These are phyloP conservation scores for Triplophysa bombifrons DNA, from an alignment of 2,797 vertebrate genomes.

Conservation along the genomic window DNA sequence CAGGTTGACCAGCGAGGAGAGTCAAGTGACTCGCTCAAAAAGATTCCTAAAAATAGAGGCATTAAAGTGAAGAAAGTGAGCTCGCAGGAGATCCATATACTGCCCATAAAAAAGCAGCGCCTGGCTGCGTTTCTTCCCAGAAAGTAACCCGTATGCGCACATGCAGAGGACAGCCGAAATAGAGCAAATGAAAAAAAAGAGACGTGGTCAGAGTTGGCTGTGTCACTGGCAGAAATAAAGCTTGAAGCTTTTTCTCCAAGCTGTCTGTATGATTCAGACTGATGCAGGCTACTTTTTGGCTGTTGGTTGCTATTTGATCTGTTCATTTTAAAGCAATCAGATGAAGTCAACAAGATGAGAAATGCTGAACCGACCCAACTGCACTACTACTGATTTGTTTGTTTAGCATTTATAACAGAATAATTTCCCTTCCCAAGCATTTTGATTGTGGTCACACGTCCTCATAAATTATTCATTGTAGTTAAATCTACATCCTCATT, in stretches of 20 bases:
- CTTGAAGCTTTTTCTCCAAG: slow-evolving; percentile 30
- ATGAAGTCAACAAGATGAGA: slow-evolving; percentile 41
- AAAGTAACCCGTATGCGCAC: slow-evolving; percentile 79
- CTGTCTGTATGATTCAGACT: slow-evolving; percentile 48
- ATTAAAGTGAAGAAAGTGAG: slow-evolving; percentile 99
- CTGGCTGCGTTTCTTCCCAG: slow-evolving; percentile 94
- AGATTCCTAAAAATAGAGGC: slow-evolving; percentile 88
- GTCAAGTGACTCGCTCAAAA: slow-evolving; percentile 83
- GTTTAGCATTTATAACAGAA: slow-evolving; percentile 25
- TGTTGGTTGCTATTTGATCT: slow-evolving; percentile 46
- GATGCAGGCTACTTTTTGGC: slow-evolving; percentile 34
- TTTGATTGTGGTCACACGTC: slow-evolving; percentile 53
- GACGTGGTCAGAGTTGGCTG: slow-evolving; percentile 30
- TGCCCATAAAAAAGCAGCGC: slow-evolving; percentile 98
- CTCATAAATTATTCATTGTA: slow-evolving; percentile 51
- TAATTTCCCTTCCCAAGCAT: slow-evolving; percentile 45
- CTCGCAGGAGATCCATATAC: slow-evolving; percentile 97
- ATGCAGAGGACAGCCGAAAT: not conserved
- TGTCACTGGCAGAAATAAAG: slow-evolving; percentile 52
- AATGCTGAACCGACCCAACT: slow-evolving; percentile 43
- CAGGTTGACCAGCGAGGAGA: slow-evolving; percentile 80
- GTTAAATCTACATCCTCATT: slow-evolving; percentile 56
- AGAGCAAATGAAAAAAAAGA: not conserved
- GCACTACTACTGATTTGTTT: slow-evolving; percentile 50
- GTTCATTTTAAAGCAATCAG: slow-evolving; percentile 53